phyloP scores from a whole-genome alignment of 2,888 invertebrate species.

The Drosophila mimetica region DNA sequence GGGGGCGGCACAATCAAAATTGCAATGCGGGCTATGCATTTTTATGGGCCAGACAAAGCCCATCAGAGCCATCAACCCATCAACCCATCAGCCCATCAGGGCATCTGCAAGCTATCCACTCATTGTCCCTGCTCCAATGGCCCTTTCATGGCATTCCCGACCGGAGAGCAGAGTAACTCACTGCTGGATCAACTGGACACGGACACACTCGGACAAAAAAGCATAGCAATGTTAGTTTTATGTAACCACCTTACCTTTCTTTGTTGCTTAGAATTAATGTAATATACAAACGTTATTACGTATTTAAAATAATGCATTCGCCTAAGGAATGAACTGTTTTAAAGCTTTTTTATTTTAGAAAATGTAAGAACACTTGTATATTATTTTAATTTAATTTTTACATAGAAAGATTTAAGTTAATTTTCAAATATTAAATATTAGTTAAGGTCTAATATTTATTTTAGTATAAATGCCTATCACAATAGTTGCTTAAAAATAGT shows the following conservation, averaged over 20 bases:
- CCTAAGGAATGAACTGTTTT: no score
- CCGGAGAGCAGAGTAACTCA: conserved; percentile 12
- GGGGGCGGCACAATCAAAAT: conserved; percentile 55
- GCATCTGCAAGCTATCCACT: conserved; percentile 52
- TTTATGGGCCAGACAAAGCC: conserved; percentile 54
- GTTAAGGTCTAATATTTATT: no score
- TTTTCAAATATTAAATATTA: no score
- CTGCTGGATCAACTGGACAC: background rate
- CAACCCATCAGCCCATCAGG: conserved; percentile 30
- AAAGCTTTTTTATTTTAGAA: no score
- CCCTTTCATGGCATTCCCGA: conserved; percentile 7
- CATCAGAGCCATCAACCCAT: conserved; percentile 27
- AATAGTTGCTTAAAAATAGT: no score
- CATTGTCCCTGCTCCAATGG: conserved; percentile 50
- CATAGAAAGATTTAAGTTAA: no score
- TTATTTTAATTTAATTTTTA: no score
- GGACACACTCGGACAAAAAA: background rate
- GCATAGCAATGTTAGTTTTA: background rate
- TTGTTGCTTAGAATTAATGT: no score
- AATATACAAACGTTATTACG: no score
- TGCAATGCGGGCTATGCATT: conserved; percentile 61
- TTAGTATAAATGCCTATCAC: no score
- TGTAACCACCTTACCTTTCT: background rate
- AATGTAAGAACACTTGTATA: no score
- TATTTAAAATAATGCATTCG: no score